Evolutionary conservation across 2,797 vertebrate genomes (phyloP).

Genomic region (Platyrinchus mystaceus): DNA sequence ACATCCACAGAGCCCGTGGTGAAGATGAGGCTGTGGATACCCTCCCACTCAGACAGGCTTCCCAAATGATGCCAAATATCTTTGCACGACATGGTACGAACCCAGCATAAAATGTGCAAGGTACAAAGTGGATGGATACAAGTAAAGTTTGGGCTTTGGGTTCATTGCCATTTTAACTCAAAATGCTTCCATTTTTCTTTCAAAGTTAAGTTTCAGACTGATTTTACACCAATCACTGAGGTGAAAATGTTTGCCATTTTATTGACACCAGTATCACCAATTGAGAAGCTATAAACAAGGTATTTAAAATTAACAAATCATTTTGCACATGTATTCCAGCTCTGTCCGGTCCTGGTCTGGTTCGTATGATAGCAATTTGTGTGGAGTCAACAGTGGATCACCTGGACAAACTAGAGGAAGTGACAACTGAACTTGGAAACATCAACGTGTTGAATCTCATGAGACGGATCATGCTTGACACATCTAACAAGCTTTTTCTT

Average conservation of each 20-base stretch:
- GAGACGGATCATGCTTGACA: slow-evolving; percentile 87
- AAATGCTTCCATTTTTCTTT: not conserved
- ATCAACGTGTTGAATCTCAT: slow-evolving; percentile 87
- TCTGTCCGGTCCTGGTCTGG: slow-evolving; percentile 87
- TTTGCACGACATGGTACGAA: not conserved
- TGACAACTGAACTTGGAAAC: slow-evolving; percentile 75
- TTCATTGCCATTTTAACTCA: not conserved
- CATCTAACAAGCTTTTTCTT: slow-evolving; percentile 90
- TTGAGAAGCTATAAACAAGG: fast-evolving
- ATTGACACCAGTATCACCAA: fast-evolving
- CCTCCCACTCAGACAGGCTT: not conserved
- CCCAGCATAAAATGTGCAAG: not conserved
- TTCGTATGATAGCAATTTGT: slow-evolving; percentile 82
- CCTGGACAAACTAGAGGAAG: slow-evolving; percentile 80
- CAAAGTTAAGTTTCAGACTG: fast-evolving
- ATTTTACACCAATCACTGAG: not conserved
- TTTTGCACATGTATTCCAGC: slow-evolving; percentile 70
- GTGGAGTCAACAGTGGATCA: slow-evolving; percentile 80
- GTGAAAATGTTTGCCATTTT: fast-evolving
- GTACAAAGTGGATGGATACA: not conserved
- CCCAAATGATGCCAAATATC: not conserved
- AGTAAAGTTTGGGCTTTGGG: not conserved
- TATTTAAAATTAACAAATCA: fast-evolving
- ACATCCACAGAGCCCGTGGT: not conserved
- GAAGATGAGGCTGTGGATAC: not conserved